Evolutionary conservation across 2,888 invertebrate species (phyloP), one percentile per base, ranked within the genome.

Genomic region (Lochmaea capreae): DNA sequence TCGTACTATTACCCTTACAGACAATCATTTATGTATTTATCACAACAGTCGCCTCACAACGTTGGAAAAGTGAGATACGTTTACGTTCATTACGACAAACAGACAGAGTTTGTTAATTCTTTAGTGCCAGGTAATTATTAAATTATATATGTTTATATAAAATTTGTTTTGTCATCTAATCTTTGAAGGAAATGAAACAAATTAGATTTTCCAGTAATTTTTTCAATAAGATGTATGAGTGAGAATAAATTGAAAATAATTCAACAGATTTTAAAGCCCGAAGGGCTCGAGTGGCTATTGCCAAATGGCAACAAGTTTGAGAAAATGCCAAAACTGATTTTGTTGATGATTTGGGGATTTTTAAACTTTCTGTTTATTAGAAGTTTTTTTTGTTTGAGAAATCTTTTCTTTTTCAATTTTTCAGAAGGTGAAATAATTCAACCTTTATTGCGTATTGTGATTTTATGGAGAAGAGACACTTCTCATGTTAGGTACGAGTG

Each of bases 401-500:
- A n/a, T 42, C n/a, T 62, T 73, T 59, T 33, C 49, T 12, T 72
- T 62, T 42, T 63, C 69, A 49, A 52, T 73, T 83, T 88, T 78
- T 88, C 89, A 83, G 91, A 92, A 77, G 90, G 90, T 1, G 88
- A 89, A 82, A 88, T 87, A n/a, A 86, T 89, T 78, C 93, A 93
- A 78, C 91, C 94, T 65, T 88, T 93, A 59, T 89, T 95, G 75
- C 92, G 95, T 79, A 92, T 97, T 74, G 97, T 96, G 1, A 93
- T 97, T 62, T 91, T 97, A 77, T 98, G 97, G 97, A 91, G 97
- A 1, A 91, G 94, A 57, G 97, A 97, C 84, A 91, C 93, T 11
- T 92, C 92, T n/a, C 93, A 94, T 79, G 88, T 98, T 12, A 95
- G 95, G 83, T 98, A 96, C 86, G 97, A 97, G 86, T 98, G 97